Evolutionary conservation across 2,113 vertebrate species (phyloP), one percentile per base, ranked within the genome.

Genomic region (Clarias gariepinus): DNA sequence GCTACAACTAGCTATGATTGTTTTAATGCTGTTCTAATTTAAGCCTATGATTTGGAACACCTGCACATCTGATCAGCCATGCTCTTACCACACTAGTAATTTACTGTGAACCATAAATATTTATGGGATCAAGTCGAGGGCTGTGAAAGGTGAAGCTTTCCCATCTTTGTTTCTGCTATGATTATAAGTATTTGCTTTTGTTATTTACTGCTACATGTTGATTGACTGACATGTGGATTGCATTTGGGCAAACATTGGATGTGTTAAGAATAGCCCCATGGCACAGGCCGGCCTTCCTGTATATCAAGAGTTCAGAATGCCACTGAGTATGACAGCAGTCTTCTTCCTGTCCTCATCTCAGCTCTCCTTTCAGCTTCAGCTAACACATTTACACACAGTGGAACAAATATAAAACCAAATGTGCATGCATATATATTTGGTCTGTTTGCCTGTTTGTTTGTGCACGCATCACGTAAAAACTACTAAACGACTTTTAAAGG

Each of bases 291-390:
- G 61, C 60, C 71, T 55, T 82, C 76, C 87, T 90, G 90, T 87
- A 88, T 83, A 86, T 89, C 87, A 85, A 61, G 81, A 87, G 80
- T 87, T 86, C 83, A 86, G 89, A 86, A 89, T 90, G 57, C 84
- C 84, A 86, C 71, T 58, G 86, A 47, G 77, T 79, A 60, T 64
- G 57, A 28, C 53, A 58, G 33, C 52, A 33, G 12, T 21, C 19
- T 64, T 69, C 77, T 53, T 36, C 64, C 77, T 81, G 55, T 21
- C 18, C 83, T 84, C 63, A 68, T 30, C 30, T 47, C 30, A 11
- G 18, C 84, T 88, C 52, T 63, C 36, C 60, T 63, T 36, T 64
- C 73, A 66, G 64, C 60, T 58, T 71, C 60, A 83, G 63, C 57
- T 73, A 41, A 33, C 9, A 21, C 13, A 33, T 77, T 83, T 64